Evolutionary conservation across 35 echinoderm and acorn worm genomes (phyloP).

Genomic region (Ophiothrix spiculata): DNA sequence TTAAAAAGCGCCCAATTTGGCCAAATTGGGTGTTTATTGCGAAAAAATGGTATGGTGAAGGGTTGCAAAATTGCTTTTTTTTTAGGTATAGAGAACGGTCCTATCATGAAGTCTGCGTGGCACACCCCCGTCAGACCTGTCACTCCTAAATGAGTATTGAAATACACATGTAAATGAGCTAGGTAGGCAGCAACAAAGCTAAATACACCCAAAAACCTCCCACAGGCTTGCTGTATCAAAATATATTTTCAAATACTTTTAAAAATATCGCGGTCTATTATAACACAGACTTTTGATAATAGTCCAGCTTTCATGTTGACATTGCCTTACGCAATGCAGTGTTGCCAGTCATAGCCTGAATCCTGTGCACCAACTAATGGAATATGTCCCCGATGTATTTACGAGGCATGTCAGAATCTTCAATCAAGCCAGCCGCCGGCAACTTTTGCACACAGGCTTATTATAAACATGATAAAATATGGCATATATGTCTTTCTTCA

Average conservation of each 20-base stretch:
- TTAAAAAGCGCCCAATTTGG: too few relatives aligned
- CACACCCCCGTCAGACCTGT: too few relatives aligned
- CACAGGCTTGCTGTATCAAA: background rate
- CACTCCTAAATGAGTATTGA: too few relatives aligned
- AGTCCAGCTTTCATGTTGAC: background rate
- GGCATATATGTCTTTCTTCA: background rate
- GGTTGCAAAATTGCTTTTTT: too few relatives aligned
- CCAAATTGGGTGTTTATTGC: too few relatives aligned
- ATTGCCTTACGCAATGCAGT: background rate
- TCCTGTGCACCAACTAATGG: background rate
- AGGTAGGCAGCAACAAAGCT: too few relatives aligned
- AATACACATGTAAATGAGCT: too few relatives aligned
- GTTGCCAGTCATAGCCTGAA: background rate
- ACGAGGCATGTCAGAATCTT: constrained; percentile 1
- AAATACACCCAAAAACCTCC: too few relatives aligned
- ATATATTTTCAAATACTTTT: background rate
- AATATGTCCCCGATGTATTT: constrained; percentile 1
- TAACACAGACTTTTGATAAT: background rate
- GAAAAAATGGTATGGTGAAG: too few relatives aligned
- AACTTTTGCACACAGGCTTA: background rate
- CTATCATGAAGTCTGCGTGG: too few relatives aligned
- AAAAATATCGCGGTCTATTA: background rate
- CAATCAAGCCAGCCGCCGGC: background rate
- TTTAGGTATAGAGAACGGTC: too few relatives aligned
- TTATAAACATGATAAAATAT: constrained; percentile 13